Evolutionary conservation across 1,140 invertebrate species (phyloP).

Genomic region (Lepidurus packardi): DNA sequence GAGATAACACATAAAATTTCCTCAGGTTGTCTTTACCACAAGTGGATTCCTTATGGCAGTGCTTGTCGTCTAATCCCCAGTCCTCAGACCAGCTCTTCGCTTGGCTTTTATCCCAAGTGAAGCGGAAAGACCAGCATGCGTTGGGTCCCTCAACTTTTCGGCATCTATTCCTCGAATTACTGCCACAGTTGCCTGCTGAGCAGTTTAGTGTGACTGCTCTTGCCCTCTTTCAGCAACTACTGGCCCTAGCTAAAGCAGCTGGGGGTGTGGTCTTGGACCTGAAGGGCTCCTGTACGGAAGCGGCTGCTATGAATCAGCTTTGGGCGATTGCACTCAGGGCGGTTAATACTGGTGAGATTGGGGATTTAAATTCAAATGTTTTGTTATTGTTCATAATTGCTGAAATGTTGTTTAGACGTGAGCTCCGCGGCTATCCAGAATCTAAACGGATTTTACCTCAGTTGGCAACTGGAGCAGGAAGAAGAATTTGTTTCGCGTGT

Average conservation of each 20-base stretch:
- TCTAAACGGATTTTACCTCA: slow-evolving; percentile 84
- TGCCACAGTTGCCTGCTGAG: slow-evolving; percentile 79
- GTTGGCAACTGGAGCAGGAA: slow-evolving; percentile 78
- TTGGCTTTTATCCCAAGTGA: slow-evolving; percentile 74
- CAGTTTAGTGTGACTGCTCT: slow-evolving; percentile 85
- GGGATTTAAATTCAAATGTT: slow-evolving; percentile 19
- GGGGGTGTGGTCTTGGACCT: slow-evolving; percentile 39
- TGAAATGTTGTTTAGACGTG: slow-evolving; percentile 59
- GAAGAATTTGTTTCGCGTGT: slow-evolving; percentile 77
- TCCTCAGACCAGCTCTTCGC: slow-evolving; percentile 85
- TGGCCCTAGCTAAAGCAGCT: slow-evolving; percentile 73
- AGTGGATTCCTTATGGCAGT: slow-evolving; percentile 83
- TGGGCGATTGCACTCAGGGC: slow-evolving; percentile 88
- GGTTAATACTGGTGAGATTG: slow-evolving; percentile 63
- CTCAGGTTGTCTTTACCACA: slow-evolving; percentile 75
- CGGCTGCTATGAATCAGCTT: slow-evolving; percentile 80
- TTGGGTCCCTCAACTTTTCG: slow-evolving; percentile 76
- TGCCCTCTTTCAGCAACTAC: slow-evolving; percentile 83
- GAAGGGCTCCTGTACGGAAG: slow-evolving; percentile 45
- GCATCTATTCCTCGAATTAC: slow-evolving; percentile 80
- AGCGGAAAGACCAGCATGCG: slow-evolving; percentile 74
- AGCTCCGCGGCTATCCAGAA: slow-evolving; percentile 90
- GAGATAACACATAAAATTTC: too few species aligned
- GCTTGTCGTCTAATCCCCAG: slow-evolving; percentile 71
- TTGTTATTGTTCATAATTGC: background rate